These are phyloP conservation scores for Harmothoe impar DNA, from an alignment of 2,888 invertebrate species.

Conservation along the genomic window DNA sequence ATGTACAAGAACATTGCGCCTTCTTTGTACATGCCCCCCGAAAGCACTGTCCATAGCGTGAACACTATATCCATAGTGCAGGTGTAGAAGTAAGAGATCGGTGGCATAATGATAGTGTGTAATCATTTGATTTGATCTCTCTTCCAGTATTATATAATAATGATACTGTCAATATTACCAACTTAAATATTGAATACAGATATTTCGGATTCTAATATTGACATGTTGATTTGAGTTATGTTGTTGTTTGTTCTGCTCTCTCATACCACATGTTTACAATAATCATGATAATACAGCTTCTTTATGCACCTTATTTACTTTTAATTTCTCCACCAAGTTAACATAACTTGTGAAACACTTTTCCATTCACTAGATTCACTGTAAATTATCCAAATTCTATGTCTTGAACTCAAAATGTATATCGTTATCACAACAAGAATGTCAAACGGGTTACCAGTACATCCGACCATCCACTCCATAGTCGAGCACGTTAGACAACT, in stretches of 20 bases:
- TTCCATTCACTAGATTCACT: too few relatives aligned
- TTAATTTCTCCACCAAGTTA: constrained; percentile 28
- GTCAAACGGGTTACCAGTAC: too few relatives aligned
- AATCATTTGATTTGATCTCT: not conserved
- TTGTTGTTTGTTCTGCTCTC: constrained; percentile 25
- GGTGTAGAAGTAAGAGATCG: constrained; percentile 13
- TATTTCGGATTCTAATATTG: constrained; percentile 37
- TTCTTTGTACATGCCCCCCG: constrained; percentile 12
- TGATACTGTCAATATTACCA: constrained; percentile 19
- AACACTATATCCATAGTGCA: not conserved
- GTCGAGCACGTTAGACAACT: too few relatives aligned
- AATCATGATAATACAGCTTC: not conserved
- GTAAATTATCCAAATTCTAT: too few relatives aligned
- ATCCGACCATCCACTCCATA: too few relatives aligned
- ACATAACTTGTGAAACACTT: constrained; percentile 18
- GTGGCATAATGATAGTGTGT: not conserved
- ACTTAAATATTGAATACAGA: constrained; percentile 1
- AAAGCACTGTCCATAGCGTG: constrained; percentile 38
- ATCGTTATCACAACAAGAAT: too few relatives aligned
- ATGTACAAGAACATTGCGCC: not conserved
- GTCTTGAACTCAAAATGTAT: too few relatives aligned
- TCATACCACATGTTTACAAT: not conserved
- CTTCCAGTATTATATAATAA: not conserved
- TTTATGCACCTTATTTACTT: constrained; percentile 1
- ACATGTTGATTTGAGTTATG: constrained; percentile 17